Conservation (phyloP, 2,113 vertebrate genomes). For the Henicopernis longicauda region DNA sequence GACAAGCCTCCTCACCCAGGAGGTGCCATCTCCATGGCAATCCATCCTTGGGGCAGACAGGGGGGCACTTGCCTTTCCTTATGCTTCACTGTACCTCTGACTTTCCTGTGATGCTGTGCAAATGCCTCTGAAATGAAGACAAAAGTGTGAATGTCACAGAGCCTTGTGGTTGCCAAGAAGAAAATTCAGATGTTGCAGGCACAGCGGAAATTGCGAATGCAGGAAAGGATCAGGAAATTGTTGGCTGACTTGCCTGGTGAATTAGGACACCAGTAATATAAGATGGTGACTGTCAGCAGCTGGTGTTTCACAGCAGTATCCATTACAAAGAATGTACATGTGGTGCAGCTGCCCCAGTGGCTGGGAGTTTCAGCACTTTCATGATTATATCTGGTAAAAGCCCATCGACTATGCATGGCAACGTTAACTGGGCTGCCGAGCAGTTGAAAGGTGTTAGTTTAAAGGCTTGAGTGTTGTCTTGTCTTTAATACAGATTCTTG, state of each 20-base stretch:
- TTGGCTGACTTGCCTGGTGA: background rate
- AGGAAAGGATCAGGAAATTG: background rate
- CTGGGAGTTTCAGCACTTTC: background rate
- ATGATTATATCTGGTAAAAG: background rate
- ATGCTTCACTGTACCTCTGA: background rate
- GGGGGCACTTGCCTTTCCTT: background rate
- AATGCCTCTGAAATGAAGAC: background rate
- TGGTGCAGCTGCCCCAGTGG: background rate
- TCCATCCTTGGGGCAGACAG: background rate
- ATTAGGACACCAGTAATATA: background rate
- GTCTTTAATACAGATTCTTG: background rate
- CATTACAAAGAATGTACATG: background rate
- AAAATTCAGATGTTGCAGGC: background rate
- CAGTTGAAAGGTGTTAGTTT: background rate
- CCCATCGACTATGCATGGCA: background rate
- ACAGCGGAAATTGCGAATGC: background rate
- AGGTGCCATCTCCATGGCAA: background rate
- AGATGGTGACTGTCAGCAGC: background rate
- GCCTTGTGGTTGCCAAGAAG: background rate
- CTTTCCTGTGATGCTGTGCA: background rate
- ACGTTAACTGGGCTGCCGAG: background rate
- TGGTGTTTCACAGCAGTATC: background rate
- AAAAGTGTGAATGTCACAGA: background rate
- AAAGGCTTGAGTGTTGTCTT: background rate
- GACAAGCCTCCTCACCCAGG: background rate